These are phyloP conservation scores for Pseudois nayaur DNA, from an alignment of 2,113 vertebrate species.

Conservation along the genomic window DNA sequence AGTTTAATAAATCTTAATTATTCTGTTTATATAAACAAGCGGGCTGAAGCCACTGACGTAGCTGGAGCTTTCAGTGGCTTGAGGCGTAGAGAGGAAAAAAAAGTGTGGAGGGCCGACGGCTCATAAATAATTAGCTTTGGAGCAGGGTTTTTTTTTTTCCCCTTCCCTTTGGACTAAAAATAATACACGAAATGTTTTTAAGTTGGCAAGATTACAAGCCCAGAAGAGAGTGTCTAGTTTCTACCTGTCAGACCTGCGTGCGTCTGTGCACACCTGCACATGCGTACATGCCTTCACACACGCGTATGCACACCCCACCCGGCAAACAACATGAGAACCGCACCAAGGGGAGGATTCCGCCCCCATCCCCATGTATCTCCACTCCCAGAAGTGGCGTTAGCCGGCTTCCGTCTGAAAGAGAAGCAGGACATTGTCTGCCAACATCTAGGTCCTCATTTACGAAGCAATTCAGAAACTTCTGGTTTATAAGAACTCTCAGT, in stretches of 20 bases:
- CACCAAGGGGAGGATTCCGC: fast-evolving
- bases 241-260: background rate
- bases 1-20: conserved; percentile 79
- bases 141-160: background rate
- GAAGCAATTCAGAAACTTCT: background rate
- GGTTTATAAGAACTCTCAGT: fast-evolving
- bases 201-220: conserved; percentile 63
- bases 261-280: background rate
- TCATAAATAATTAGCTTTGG: conserved; percentile 68
- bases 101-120: background rate
- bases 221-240: conserved; percentile 64
- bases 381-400: fast-evolving
- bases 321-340: background rate
- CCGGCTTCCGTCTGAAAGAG: background rate
- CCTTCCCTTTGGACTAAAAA: conserved; percentile 41
- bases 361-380: background rate
- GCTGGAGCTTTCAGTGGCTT: conserved; percentile 60
- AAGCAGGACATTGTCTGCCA: background rate
- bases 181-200: conserved; percentile 40
- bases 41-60: conserved; percentile 54
- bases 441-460: background rate
- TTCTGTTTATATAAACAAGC: conserved; percentile 79
- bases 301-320: fast-evolving
- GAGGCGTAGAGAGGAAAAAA: conserved; percentile 49
- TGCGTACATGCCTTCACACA: background rate